Evolutionary conservation across 2,888 invertebrate species (phyloP).

Genomic region (Calameuta pallipes): DNA sequence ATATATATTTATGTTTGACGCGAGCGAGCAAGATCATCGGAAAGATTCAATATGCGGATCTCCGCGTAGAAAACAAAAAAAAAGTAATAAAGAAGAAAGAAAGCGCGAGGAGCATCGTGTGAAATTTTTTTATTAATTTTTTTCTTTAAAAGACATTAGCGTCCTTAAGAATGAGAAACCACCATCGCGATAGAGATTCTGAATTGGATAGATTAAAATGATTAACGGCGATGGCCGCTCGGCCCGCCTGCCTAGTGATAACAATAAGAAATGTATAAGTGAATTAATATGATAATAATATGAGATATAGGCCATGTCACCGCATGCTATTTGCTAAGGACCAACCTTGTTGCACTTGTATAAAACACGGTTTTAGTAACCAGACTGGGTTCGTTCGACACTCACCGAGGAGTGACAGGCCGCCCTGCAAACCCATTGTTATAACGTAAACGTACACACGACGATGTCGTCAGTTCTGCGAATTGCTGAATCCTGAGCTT

Average conservation of each 20-base stretch:
- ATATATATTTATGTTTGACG: not conserved
- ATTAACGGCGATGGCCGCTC: constrained; percentile 48
- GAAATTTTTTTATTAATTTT: not conserved
- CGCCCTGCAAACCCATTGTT: constrained; percentile 66
- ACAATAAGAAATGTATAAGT: constrained; percentile 40
- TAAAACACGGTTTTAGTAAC: constrained; percentile 66
- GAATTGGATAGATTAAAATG: not conserved
- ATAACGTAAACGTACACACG: constrained; percentile 57
- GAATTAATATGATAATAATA: constrained; percentile 9
- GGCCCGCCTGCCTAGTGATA: constrained; percentile 52
- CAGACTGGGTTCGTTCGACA: constrained; percentile 64
- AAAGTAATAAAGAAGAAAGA: too few species aligned
- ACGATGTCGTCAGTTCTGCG: constrained; percentile 48
- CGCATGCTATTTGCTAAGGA: constrained; percentile 67
- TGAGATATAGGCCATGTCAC: constrained; percentile 64
- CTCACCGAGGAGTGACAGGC: constrained; percentile 65
- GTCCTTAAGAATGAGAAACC: too few species aligned
- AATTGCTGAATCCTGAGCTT: constrained; percentile 51
- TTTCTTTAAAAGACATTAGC: too few species aligned
- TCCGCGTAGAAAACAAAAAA: not conserved
- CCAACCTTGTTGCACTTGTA: constrained; percentile 66
- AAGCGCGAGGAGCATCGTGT: too few species aligned
- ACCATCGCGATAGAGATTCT: not conserved
- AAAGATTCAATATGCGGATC: not conserved
- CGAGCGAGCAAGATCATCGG: not conserved